These are phyloP conservation scores for Formica selysi DNA, from an alignment of 1,140 invertebrate species.

Conservation along the genomic window DNA sequence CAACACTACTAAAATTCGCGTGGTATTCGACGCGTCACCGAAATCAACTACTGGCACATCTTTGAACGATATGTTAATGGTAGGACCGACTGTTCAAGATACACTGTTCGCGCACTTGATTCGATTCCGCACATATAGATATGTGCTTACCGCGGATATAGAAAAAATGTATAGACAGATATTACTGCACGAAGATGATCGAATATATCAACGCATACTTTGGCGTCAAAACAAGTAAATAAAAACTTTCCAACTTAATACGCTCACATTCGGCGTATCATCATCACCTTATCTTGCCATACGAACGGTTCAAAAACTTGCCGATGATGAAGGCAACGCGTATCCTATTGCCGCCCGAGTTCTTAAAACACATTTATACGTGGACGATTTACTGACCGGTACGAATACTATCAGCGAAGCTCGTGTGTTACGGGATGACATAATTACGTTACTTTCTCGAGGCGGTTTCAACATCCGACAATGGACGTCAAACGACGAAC, in stretches of 20 bases:
- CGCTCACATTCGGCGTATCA: not conserved
- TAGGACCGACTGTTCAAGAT: constrained; percentile 72
- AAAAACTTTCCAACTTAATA: not conserved
- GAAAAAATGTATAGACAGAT: constrained; percentile 80
- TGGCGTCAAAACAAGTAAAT: constrained; percentile 60
- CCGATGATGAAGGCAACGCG: not conserved
- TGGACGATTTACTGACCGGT: constrained; percentile 15
- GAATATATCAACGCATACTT: constrained; percentile 75
- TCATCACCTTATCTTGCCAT: not conserved
- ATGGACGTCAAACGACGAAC: not conserved
- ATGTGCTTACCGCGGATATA: constrained; percentile 73
- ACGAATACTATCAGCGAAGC: not conserved
- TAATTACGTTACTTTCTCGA: not conserved
- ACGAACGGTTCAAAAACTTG: not conserved
- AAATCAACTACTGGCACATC: constrained; percentile 49
- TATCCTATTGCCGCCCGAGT: not conserved
- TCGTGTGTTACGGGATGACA: not conserved
- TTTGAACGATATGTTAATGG: constrained; percentile 57
- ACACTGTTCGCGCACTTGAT: constrained; percentile 76
- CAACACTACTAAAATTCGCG: constrained; percentile 64
- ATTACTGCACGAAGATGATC: constrained; percentile 63
- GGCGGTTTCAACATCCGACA: not conserved
- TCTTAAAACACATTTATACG: not conserved
- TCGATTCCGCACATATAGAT: constrained; percentile 47
- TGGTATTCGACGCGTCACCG: constrained; percentile 62